These are phyloP conservation scores for Nemopilema nomurai DNA, from an alignment of 30 jellyfish, hydroid and myxozoan species.

Conservation along the genomic window DNA sequence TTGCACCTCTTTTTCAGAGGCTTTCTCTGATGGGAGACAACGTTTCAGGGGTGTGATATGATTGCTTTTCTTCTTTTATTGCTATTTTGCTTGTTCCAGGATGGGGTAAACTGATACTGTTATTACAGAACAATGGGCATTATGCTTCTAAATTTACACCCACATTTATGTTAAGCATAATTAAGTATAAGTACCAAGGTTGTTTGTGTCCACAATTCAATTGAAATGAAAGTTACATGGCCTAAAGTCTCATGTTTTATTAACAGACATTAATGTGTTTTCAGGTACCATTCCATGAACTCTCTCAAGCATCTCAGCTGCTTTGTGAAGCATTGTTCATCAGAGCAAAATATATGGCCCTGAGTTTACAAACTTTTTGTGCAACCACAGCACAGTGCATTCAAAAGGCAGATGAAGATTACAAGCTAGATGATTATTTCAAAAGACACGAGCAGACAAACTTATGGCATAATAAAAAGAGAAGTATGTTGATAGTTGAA, in stretches of 20 bases:
- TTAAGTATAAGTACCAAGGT: too few relatives aligned
- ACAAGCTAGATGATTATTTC: constrained; percentile 59
- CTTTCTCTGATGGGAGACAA: constrained; percentile 72
- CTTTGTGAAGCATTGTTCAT: constrained; percentile 94
- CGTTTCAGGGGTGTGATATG: constrained; percentile 67
- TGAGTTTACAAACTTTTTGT: constrained; percentile 88
- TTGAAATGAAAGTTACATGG: not conserved
- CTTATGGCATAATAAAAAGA: constrained; percentile 46
- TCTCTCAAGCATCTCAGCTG: constrained; percentile 90
- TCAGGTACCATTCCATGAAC: constrained; percentile 94
- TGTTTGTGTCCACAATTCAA: too few relatives aligned
- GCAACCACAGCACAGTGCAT: constrained; percentile 88
- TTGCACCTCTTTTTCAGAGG: constrained; percentile 59
- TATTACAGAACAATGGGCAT: too few relatives aligned
- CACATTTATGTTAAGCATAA: too few relatives aligned
- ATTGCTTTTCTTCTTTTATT: not conserved
- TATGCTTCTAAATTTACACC: not conserved
- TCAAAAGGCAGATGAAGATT: constrained; percentile 81
- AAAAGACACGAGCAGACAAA: constrained; percentile 51
- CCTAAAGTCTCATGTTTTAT: not conserved
- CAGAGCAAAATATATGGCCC: constrained; percentile 97
- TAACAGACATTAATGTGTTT: not conserved
- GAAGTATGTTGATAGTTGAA: constrained; percentile 22
- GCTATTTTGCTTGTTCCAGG: not conserved
- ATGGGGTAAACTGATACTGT: too few relatives aligned